Evolutionary conservation across 2,797 vertebrate genomes (phyloP), one percentile per base, ranked within the genome.

Genomic region (Erethizon dorsatum): DNA sequence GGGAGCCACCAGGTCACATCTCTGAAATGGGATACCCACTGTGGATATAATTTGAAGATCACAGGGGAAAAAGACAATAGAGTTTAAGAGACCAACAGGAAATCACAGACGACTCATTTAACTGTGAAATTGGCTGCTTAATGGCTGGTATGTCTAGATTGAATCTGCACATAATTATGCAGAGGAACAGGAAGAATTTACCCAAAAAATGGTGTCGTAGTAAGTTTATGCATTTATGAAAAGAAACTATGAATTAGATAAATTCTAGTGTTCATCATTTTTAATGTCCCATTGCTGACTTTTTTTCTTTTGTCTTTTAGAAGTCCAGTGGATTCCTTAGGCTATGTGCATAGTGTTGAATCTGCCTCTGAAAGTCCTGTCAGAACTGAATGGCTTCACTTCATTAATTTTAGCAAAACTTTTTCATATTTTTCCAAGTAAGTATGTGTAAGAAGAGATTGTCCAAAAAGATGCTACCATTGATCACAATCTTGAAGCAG

Each of bases 61-160:
- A 91, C 67, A 85, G 61, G 82, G 67, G 57, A 88, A 83, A 56
- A 93, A 73, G n/a, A 88, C 83, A 96, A 84, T 61, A 94, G 78
- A 18, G 47, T 69, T 95, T 91, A 93, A 94, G 86, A 87, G 61
- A 96, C 54, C 65, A 87, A 94, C 45, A 94, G 67, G 80, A 97
- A 96, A 94, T 94, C 93, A 95, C n/a, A 92, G 95, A 93, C 57
- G 71, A 67, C 61, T 89, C 83, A 56, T 24, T 96, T 94, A 84
- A 86, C 94, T 95, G 88, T 95, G 93, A 97, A 93, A 95, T 77
- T 95, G 67, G 54, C 87, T 94, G 87, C 45, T 83, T 90, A 63
- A 93, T 94, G 83, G 52, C 67, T 83, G 26, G 41, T 63, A 17
- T 86, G 73, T 96, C 95, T 96, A 96, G 93, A 96, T 63, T 71